A percentile compares a stretch with the other conserved stretches of the same genome.
These are phyloP conservation scores for Cremastinae sp. DNA, from an alignment of 2,888 invertebrate genomes.

Conservation along the genomic window DNA sequence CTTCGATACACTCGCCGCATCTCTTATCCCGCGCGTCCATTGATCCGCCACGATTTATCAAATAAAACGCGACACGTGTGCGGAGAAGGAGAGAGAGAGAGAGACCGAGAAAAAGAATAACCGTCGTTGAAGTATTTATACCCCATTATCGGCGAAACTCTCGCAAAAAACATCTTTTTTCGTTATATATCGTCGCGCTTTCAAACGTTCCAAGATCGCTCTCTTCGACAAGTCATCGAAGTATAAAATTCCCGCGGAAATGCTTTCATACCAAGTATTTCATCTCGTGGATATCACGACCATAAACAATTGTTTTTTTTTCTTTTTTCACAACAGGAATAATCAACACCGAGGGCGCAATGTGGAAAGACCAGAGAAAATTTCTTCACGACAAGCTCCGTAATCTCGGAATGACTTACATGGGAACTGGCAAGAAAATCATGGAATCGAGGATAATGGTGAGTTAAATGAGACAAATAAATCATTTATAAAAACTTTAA, in stretches of 20 bases:
- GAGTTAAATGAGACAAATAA: conserved; percentile 74
- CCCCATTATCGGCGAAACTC: too few species aligned
- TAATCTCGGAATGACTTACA: conserved; percentile 93
- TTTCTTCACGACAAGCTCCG: conserved; percentile 93
- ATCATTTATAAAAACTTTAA: too few species aligned
- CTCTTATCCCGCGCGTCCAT: conserved; percentile 4
- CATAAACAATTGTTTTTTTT: too few species aligned
- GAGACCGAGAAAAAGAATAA: neutral
- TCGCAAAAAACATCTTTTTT: neutral
- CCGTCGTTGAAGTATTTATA: neutral
- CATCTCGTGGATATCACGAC: too few species aligned
- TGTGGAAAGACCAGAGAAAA: conserved; percentile 95
- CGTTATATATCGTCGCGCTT: too few species aligned
- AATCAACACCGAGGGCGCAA: conserved; percentile 92
- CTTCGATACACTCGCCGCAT: neutral
- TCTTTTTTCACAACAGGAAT: conserved; percentile 87
- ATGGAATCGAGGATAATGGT: conserved; percentile 94
- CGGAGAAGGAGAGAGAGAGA: neutral
- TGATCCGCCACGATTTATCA: neutral
- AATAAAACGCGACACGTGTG: neutral
- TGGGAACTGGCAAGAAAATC: conserved; percentile 89
- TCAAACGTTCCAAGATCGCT: too few species aligned
- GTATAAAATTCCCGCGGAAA: neutral
- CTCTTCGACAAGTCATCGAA: neutral
- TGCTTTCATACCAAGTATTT: neutral